These are phyloP conservation scores for Zingel zingel DNA, from an alignment of 2,113 vertebrate genomes.

Conservation along the genomic window DNA sequence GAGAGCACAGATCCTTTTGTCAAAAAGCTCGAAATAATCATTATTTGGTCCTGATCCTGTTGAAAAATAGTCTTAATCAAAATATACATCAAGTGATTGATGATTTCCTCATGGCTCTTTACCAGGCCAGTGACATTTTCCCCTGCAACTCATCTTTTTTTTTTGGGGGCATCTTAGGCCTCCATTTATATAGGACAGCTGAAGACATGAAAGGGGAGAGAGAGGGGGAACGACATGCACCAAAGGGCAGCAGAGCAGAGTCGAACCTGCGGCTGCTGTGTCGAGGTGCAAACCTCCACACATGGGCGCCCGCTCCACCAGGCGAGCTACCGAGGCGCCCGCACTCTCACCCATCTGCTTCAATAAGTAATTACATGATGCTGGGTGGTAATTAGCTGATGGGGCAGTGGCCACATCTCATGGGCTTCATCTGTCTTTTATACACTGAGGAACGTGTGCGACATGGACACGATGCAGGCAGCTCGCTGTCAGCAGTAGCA, in stretches of 20 bases:
- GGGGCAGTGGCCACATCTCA: constrained; percentile 39
- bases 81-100: not conserved
- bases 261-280: too few species aligned
- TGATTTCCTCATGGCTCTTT: constrained; percentile 17
- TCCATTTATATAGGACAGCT: too few species aligned
- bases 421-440: constrained; percentile 44
- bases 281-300: too few species aligned
- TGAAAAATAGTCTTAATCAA: not conserved
- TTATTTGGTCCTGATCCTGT: not conserved
- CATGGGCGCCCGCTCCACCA: too few species aligned
- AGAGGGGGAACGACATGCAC: too few species aligned
- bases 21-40: not conserved
- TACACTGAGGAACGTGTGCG: constrained; percentile 21
- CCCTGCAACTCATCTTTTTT: constrained; percentile 20
- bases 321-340: too few species aligned
- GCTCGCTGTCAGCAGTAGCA: constrained; percentile 55
- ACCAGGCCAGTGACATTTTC: constrained; percentile 44
- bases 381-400: constrained; percentile 62
- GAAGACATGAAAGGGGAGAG: too few species aligned
- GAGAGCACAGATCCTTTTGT: not conserved
- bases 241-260: too few species aligned
- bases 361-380: constrained; percentile 60
- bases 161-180: too few species aligned
- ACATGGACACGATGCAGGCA: not conserved
- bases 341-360: constrained; percentile 32